A percentile compares a stretch with the other conserved stretches of the same genome.
Evolutionary conservation across 2,888 invertebrate species (phyloP).

Genomic region (Chelonus formosanus): DNA sequence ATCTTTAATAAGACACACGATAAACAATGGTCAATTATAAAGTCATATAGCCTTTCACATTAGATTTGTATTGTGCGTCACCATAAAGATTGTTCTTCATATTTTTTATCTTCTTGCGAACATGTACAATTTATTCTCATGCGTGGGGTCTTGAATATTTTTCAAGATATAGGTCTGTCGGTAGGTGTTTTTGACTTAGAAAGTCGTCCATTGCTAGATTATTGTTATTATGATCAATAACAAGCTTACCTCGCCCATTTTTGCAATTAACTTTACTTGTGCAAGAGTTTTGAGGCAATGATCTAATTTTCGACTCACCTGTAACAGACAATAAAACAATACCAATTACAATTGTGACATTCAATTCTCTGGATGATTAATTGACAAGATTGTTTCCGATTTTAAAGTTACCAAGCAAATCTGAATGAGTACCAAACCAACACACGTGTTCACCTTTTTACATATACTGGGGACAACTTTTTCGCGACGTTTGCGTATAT

Average conservation of each 20-base stretch:
- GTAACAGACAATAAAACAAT: conserved; percentile 45
- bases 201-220: neutral
- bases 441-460: conserved; percentile 39
- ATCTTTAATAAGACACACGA: neutral
- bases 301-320: conserved; percentile 59
- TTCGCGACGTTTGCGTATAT: conserved; percentile 33
- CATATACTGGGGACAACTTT: conserved; percentile 44
- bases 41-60: conserved; percentile 26
- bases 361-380: conserved; percentile 2
- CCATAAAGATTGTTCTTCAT: conserved; percentile 12
- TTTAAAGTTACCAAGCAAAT: neutral
- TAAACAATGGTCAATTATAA: conserved; percentile 33
- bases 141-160: conserved; percentile 13
- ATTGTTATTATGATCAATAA: too few relatives aligned
- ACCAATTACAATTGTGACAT: conserved; percentile 10
- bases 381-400: neutral
- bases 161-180: neutral
- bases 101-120: neutral
- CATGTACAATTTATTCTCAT: conserved; percentile 9
- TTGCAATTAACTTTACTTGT: conserved; percentile 20
- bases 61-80: conserved; percentile 9
- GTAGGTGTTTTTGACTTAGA: conserved; percentile 5
- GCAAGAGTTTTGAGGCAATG: conserved; percentile 43
- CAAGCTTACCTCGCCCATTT: conserved; percentile 3
- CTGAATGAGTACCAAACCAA: neutral